These are phyloP conservation scores for Sebastes diploproa DNA, from an alignment of 2,797 vertebrate genomes.

Conservation along the genomic window DNA sequence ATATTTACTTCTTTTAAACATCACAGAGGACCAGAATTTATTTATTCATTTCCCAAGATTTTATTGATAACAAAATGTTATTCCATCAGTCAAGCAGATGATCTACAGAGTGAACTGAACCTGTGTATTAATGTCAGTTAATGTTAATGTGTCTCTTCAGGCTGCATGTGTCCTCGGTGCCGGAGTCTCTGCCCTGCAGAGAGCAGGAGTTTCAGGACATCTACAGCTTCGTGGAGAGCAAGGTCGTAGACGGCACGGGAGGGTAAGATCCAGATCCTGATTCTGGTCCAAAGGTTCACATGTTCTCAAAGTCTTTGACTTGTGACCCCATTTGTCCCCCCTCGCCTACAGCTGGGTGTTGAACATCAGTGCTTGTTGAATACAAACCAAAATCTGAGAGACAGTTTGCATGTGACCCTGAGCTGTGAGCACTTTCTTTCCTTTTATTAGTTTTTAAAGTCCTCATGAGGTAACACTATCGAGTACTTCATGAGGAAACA, in stretches of 20 bases:
- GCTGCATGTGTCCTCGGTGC: slow-evolving; percentile 92
- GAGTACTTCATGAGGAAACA: background rate
- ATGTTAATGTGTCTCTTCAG: slow-evolving; percentile 65
- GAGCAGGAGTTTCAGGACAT: slow-evolving; percentile 97
- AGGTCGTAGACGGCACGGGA: slow-evolving; percentile 91
- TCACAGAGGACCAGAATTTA: background rate
- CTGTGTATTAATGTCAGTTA: background rate
- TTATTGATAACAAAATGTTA: background rate
- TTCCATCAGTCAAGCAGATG: background rate
- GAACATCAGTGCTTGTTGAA: accelerated
- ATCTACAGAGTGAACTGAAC: background rate
- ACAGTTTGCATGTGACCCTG: background rate
- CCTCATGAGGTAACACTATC: background rate
- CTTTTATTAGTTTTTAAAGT: background rate
- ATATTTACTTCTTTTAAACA: background rate
- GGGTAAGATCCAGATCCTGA: slow-evolving; percentile 83
- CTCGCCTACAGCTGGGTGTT: background rate
- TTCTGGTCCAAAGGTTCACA: background rate
- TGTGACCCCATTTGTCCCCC: too few species aligned
- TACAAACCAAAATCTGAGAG: background rate
- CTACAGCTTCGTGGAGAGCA: slow-evolving; percentile 97
- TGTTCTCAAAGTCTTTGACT: too few species aligned
- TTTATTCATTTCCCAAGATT: background rate
- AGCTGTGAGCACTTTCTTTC: background rate
- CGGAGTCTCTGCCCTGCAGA: slow-evolving; percentile 93